Percentiles rank a stretch among this genome's conserved stretches.
Evolutionary conservation across 2,888 invertebrate genomes (phyloP).

Genomic region (Lottia gigantea): DNA sequence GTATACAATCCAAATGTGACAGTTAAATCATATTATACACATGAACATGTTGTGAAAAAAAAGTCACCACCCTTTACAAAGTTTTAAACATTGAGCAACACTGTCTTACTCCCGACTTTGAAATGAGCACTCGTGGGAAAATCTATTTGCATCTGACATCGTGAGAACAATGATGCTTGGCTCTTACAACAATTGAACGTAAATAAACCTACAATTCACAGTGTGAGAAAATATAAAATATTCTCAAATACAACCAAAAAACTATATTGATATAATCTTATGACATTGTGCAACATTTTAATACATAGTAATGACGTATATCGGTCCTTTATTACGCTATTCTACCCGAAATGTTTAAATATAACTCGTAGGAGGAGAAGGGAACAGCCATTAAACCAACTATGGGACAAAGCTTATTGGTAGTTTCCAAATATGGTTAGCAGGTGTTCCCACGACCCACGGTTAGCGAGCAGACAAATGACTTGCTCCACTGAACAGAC

Average conservation of each 20-base stretch:
- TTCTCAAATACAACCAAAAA: not conserved
- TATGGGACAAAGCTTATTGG: slow-evolving; percentile 53
- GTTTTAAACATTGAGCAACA: not conserved
- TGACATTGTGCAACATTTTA: no score
- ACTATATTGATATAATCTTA: not conserved
- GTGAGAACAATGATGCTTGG: slow-evolving; percentile 63
- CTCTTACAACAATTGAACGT: slow-evolving; percentile 37
- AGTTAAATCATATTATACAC: slow-evolving; percentile 9
- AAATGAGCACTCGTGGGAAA: slow-evolving; percentile 65
- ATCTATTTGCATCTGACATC: slow-evolving; percentile 63
- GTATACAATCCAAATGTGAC: slow-evolving; percentile 10
- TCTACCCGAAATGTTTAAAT: no score
- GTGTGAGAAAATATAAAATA: not conserved
- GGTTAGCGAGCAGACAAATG: slow-evolving; percentile 4
- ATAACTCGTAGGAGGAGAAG: slow-evolving; percentile 31
- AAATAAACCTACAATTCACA: not conserved
- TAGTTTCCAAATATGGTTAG: slow-evolving; percentile 59
- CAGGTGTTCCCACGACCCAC: slow-evolving; percentile 62
- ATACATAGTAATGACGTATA: no score
- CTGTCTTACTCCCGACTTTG: slow-evolving; percentile 24
- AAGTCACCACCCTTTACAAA: slow-evolving; percentile 10
- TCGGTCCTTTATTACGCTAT: no score
- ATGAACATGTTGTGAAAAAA: slow-evolving; percentile 6
- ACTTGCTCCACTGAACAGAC: slow-evolving; percentile 7
- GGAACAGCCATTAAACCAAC: slow-evolving; percentile 49